phyloP scores from a whole-genome alignment of 1,140 invertebrate species.

The Anastrepha obliqua region DNA sequence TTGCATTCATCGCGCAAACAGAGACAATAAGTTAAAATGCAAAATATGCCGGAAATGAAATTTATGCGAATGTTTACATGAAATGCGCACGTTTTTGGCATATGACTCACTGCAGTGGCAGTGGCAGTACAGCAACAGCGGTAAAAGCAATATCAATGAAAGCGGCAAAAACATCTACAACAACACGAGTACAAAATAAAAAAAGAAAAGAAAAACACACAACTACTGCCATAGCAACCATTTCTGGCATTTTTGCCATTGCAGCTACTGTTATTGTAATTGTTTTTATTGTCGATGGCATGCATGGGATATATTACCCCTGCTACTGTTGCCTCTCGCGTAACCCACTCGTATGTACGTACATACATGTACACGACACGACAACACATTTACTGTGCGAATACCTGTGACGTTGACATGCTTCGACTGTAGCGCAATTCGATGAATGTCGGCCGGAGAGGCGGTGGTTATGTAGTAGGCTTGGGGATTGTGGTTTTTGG shows the following conservation, averaged over 20 bases:
- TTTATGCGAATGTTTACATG: slow-evolving; percentile 55
- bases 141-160: neutral
- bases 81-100: slow-evolving; percentile 54
- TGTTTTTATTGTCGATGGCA: slow-evolving; percentile 30
- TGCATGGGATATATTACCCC: neutral
- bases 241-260: slow-evolving; percentile 20
- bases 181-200: neutral
- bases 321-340: neutral
- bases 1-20: slow-evolving; percentile 4
- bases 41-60: slow-evolving; percentile 54
- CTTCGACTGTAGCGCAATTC: neutral
- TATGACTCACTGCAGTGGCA: slow-evolving; percentile 23
- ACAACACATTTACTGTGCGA: neutral
- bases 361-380: neutral
- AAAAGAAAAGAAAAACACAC: neutral
- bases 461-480: neutral
- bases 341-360: neutral
- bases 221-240: neutral
- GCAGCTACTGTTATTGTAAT: slow-evolving; percentile 21
- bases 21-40: slow-evolving; percentile 51
- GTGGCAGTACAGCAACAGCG: neutral
- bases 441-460: neutral
- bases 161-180: neutral
- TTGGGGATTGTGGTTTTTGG: neutral
- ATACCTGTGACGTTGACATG: neutral